Percentiles rank a stretch among this genome's conserved stretches.
phyloP scores from a whole-genome alignment of 92 coral and sea anemone genomes.

The Heteractis magnifica region DNA sequence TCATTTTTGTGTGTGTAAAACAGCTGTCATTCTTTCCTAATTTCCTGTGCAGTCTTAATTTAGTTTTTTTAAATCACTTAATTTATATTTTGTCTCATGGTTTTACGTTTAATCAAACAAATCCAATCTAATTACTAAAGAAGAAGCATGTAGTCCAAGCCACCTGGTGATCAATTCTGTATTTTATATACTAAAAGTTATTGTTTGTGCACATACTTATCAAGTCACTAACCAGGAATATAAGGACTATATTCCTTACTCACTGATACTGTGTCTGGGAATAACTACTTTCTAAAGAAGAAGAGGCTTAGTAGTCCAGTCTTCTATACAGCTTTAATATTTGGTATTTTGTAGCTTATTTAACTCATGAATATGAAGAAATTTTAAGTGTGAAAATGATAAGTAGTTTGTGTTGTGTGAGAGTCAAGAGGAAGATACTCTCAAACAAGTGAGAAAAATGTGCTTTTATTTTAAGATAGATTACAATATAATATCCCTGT shows the following conservation, averaged over 20 bases:
- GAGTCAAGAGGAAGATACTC: background rate
- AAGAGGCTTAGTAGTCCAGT: background rate
- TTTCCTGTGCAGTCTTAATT: background rate
- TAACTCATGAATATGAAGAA: background rate
- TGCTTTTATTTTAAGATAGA: background rate
- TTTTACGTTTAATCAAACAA: slow-evolving; percentile 20
- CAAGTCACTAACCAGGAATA: background rate
- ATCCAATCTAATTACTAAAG: background rate
- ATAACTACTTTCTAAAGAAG: background rate
- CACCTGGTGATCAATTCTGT: background rate
- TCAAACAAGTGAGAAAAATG: slow-evolving; percentile 7
- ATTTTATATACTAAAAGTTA: background rate
- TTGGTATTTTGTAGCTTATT: background rate
- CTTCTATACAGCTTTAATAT: background rate
- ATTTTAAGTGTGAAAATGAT: background rate
- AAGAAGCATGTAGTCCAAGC: background rate
- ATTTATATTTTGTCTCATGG: background rate
- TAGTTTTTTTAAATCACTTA: slow-evolving; percentile 4
- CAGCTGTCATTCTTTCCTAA: background rate
- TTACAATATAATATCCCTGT: background rate
- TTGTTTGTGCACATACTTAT: background rate
- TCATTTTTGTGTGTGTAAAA: background rate
- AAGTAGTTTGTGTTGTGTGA: slow-evolving; percentile 20
- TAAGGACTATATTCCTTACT: background rate
- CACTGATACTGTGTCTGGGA: background rate